These are phyloP conservation scores for Cardiocondyla obscurior DNA, from an alignment of 1,140 invertebrate genomes.

Conservation along the genomic window DNA sequence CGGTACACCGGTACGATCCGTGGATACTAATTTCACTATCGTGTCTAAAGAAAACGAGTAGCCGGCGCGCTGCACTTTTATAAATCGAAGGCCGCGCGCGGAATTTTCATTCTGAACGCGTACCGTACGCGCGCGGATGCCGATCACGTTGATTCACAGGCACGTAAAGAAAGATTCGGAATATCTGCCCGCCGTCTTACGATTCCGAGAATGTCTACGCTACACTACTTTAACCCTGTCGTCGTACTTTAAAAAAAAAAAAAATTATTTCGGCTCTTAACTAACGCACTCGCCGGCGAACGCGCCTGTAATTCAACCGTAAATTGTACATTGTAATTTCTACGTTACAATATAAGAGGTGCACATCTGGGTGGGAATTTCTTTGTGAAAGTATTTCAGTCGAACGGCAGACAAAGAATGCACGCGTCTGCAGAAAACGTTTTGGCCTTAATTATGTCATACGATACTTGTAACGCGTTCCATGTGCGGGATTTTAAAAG, in stretches of 20 bases:
- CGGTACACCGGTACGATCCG: not conserved
- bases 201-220: not conserved
- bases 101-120: not conserved
- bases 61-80: not conserved
- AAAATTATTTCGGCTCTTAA: not conserved
- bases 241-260: not conserved
- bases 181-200: not conserved
- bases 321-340: too few species aligned
- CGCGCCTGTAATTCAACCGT: not conserved
- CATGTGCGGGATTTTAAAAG: not conserved
- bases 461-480: not conserved
- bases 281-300: not conserved
- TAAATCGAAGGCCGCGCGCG: slow-evolving; percentile 2
- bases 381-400: not conserved
- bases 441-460: not conserved
- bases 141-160: not conserved
- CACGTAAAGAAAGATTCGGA: not conserved
- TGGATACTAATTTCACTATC: not conserved
- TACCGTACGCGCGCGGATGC: not conserved
- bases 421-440: not conserved
- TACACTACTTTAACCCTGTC: not conserved
- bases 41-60: not conserved
- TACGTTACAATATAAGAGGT: too few species aligned
- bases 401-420: not conserved
- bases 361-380: not conserved